A percentile compares a stretch with the other conserved stretches of the same genome.
Conservation (phyloP, 2,797 vertebrate species). For the Poeciliopsis turneri region DNA sequence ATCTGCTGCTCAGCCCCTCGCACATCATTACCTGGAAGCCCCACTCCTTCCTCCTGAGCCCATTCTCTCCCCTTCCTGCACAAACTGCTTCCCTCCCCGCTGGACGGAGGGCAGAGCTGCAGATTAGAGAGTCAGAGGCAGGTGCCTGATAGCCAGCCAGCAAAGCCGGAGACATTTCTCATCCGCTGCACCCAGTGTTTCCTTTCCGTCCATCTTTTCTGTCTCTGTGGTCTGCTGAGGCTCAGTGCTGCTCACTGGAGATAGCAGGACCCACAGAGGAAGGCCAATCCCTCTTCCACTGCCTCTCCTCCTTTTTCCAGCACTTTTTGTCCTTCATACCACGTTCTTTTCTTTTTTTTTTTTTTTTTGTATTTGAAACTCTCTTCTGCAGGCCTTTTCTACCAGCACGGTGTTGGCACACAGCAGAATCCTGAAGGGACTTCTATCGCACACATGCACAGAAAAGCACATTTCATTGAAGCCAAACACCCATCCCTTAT, state of each 20-base stretch:
- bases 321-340: conserved; percentile 10
- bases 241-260: conserved; percentile 59
- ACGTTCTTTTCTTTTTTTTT: neutral
- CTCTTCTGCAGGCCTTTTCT: conserved; percentile 23
- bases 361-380: conserved; percentile 2
- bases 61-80: conserved; percentile 39
- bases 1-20: conserved; percentile 52
- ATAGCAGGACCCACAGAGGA: conserved; percentile 48
- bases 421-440: conserved; percentile 26
- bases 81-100: conserved; percentile 40
- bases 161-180: conserved; percentile 44
- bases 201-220: conserved; percentile 31
- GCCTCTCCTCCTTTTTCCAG: conserved; percentile 16
- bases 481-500: conserved; percentile 30
- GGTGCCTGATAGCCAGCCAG: conserved; percentile 56
- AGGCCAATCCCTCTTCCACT: conserved; percentile 33
- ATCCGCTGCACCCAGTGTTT: conserved; percentile 41
- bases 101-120: conserved; percentile 29
- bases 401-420: conserved; percentile 39
- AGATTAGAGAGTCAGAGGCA: conserved; percentile 59
- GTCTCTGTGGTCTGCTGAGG: conserved; percentile 43
- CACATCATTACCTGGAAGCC: conserved; percentile 69
- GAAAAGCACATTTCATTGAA: conserved; percentile 3
- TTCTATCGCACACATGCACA: conserved; percentile 18
- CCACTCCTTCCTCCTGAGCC: conserved; percentile 35